A percentile compares a stretch with the other conserved stretches of the same genome.
These are phyloP conservation scores for Lagria hirta DNA, from an alignment of 2,888 invertebrate genomes.

Conservation along the genomic window DNA sequence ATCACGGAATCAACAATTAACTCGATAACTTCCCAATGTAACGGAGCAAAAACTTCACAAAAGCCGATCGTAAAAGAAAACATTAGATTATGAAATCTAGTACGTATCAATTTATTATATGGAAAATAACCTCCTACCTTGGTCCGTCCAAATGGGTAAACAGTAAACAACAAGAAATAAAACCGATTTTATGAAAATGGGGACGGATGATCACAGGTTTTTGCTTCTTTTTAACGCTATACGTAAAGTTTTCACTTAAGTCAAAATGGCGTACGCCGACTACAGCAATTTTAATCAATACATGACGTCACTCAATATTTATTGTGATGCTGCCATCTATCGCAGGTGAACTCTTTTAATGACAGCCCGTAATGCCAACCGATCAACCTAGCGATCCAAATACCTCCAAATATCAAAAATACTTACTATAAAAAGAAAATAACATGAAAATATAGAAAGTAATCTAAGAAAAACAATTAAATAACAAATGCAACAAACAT, in stretches of 20 bases:
- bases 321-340: constrained; percentile 40
- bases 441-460: too few relatives aligned
- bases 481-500: too few relatives aligned
- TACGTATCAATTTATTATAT: constrained; percentile 20
- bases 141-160: constrained; percentile 77
- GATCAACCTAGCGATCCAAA: too few relatives aligned
- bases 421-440: too few relatives aligned
- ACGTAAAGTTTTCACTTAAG: constrained; percentile 51
- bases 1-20: not conserved
- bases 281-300: constrained; percentile 53
- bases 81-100: constrained; percentile 47
- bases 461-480: too few relatives aligned
- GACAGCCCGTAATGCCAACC: not conserved
- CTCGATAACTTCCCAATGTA: constrained; percentile 33
- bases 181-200: constrained; percentile 47
- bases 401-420: too few relatives aligned
- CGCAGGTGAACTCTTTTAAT: constrained; percentile 17
- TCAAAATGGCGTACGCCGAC: constrained; percentile 58
- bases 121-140: constrained; percentile 62
- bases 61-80: constrained; percentile 44
- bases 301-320: constrained; percentile 48
- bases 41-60: constrained; percentile 42
- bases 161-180: constrained; percentile 53
- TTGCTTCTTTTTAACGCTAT: constrained; percentile 47
- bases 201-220: constrained; percentile 56